Base-by-base conservation (phyloP, 2,113 vertebrate genomes). In the Gracilinanus agilis region DNA sequence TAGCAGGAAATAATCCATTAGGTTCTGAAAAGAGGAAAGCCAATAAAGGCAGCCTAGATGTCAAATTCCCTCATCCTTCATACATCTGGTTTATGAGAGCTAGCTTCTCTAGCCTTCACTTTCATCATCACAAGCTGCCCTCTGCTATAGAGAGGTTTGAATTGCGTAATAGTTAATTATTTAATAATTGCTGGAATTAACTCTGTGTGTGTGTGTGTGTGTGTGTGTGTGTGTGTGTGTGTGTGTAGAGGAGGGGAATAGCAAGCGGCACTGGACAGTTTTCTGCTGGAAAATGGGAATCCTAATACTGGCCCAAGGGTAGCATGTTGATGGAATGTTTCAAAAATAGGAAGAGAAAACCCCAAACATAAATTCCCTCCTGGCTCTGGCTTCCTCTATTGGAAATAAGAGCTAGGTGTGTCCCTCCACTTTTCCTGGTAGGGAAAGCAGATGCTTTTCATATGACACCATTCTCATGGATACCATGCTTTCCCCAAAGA, bases 1-100 rank as follows among this genome's bases (percentile, higher is more conserved):
- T 89, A 97, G 93, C 93, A 98, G 96, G 97, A 98, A 98, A 91
- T 94, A 97, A 97, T 97, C 95, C 96, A 97, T 97, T 97, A 97
- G 92, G 92, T 83, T 93, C 95, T 97, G 88, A 97, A 98, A 95
- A 97, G 94, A 96, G 54, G 90, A 92, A 97, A 97, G 61, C 55
- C 92, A 94, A 55, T 94, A 96, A 94, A 91, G 56, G 67, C 92
- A 96, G 91, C 29, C 13, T 97, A 90, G 55, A 95, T 96, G 94
- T 95, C 56, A 97, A 90, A 92, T 95, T 97, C 54, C 96, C 27
- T 75, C 13, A 97, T 96, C 40, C 44, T 24, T 90, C 49, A 53
- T 91, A 91, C 12, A 96, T 96, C 56, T 96, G n/a, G 16, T 90
- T 53, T 89, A 92, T 83, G 19, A 94, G 53, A 96, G 90, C 13